Base-by-base conservation (phyloP, 2,797 vertebrate genomes). In the Leucoraja ocellata region DNA sequence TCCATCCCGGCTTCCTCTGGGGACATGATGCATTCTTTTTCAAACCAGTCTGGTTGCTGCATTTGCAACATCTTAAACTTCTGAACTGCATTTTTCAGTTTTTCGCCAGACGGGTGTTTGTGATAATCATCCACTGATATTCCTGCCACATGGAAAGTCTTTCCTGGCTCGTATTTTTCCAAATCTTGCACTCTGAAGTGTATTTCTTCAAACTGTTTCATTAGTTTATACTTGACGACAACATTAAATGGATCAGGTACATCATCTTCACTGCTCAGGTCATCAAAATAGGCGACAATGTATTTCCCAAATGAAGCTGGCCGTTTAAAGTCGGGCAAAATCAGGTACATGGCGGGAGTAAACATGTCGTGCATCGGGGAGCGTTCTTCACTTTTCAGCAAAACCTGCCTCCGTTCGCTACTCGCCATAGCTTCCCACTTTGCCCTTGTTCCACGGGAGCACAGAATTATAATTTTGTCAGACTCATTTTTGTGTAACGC, bases 381-480 rank as follows among this genome's bases (percentile, higher is more conserved):
- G 10, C 95, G 93, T 1, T 95, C 93, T 93, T 99, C 98, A 84
- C 98, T 97, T 71, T 94, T 96, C 91, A 99, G 95, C 1, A 93
- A 95, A 88, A 98, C 94, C 0, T 84, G 94, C 0, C 93, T 54
- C 4, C 94, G 95, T 16, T 96, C 95, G 0, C 58, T 93, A 3
- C 97, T 97, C 0, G 98, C 97, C 96, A 99, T 97, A 76, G 99
- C 98, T 46, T 96, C 96, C 98, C 99, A 99, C 78, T 99, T 99
- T 46, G 98, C 98, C 93, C 96, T 98, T 23, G 98, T 97, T 0
- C 99, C 99, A 0, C 94, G 96, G 0, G 99, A 99, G 83, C 98
- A 99, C 58, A 99, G 96, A 91, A 99, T 94, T 93, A 99, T 95
- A 93, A 99, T 97, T 93, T 99, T 99, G 32, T 98, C 98, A 0